Base-by-base conservation (phyloP, 2,888 invertebrate species). In the Trichopoda pennipes region DNA sequence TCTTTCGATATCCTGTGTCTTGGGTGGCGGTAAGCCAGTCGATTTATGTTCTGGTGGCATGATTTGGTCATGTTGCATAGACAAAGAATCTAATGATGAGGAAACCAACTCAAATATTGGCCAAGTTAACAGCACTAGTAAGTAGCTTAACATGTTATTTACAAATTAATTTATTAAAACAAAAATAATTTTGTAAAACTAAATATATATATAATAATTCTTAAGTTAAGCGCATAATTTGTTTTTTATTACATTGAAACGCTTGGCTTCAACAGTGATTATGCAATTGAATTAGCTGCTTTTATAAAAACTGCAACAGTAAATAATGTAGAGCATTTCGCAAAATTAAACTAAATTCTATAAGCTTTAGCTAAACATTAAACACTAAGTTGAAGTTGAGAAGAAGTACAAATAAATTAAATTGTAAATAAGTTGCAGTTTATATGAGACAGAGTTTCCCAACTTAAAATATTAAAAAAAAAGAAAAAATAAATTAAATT, bases 21-120 rank as follows among this genome's bases (percentile, higher is more conserved):
- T 98, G 75, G 95, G 96, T 7, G 97, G 98, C 1, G 96, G 96
- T 6, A 94, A 95, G 85, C 97, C 97, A 1, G 91, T 98, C 88
- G 97, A 98, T 91, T 93, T 97, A 0, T 98, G 98, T 90, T 97
- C 96, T 14, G 98, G 98, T 23, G 98, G 98, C 69, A 95, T 97
- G 94, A 96, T 98, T 86, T 98, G 98, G 97, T 96, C 96, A 7
- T 98, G 98, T 90, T 98, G 98, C 88, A 95, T 98, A 12, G 96
- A 97, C 90, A 93, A 94, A 84, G 95, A 96, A 89, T 49, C 70
- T 1, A 75, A 61, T 7, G 91, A 90, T 91, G 94, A 85, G 89
- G 92, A 92, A 53, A 94, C 92, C 83, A 91, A 91, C 81, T 90
- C 90, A 79, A 92, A 94, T 86, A 91, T 93, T 17, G 94, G 94